A percentile compares a stretch with the other conserved stretches of the same genome.
These are phyloP conservation scores for Epinotia demarniana DNA, from an alignment of 2,888 invertebrate species.

Conservation along the genomic window DNA sequence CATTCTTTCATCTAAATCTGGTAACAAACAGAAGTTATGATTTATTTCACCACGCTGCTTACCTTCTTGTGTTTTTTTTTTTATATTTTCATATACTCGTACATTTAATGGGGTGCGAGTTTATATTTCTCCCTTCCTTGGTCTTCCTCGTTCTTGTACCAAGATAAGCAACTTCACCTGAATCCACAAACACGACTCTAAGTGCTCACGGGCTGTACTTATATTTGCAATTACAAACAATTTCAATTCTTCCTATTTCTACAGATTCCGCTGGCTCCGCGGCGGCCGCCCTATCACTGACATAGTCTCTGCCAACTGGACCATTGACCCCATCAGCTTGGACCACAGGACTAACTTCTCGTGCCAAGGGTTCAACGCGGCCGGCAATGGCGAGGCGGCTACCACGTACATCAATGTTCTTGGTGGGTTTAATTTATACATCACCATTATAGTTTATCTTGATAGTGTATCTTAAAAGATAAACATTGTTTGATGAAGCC, in stretches of 20 bases:
- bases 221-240: background rate
- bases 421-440: constrained; percentile 67
- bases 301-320: constrained; percentile 90
- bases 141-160: too few relatives aligned
- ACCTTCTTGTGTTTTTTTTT: too few relatives aligned
- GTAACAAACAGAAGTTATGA: too few relatives aligned
- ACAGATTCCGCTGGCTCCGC: constrained; percentile 91
- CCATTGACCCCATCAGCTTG: constrained; percentile 92
- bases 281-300: constrained; percentile 90
- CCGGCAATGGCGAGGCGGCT: constrained; percentile 88
- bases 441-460: background rate
- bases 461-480: too few relatives aligned
- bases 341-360: constrained; percentile 95
- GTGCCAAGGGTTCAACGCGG: constrained; percentile 93
- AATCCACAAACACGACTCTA: too few relatives aligned
- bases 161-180: too few relatives aligned
- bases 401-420: constrained; percentile 84
- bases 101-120: too few relatives aligned
- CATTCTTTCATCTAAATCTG: too few relatives aligned
- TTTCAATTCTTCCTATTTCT: background rate
- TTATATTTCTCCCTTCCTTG: too few relatives aligned
- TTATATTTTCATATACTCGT: too few relatives aligned
- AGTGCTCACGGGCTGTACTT: background rate
- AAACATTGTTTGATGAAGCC: too few relatives aligned
- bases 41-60: too few relatives aligned